Evolutionary conservation across 1,140 invertebrate genomes (phyloP).

Genomic region (Bombus confusus): DNA sequence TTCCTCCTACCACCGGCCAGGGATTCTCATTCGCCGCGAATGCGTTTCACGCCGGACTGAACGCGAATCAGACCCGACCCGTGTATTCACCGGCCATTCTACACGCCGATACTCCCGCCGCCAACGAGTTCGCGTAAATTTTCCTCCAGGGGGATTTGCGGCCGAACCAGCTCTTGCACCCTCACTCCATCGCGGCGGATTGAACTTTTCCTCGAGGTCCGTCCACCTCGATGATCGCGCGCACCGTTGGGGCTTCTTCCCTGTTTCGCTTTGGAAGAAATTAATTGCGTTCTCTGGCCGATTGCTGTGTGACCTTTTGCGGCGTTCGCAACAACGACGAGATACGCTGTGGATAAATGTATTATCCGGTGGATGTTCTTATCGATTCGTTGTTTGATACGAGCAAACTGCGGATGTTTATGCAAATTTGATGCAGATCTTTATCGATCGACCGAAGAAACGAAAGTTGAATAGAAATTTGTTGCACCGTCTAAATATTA

Average conservation of each 20-base stretch:
- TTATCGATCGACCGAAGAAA: no score
- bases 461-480: no score
- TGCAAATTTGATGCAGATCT: no score
- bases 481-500: no score
- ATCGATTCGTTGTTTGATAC: no score
- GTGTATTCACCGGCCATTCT: conserved; percentile 19
- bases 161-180: background rate
- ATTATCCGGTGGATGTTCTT: no score
- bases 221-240: no score
- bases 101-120: background rate
- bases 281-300: background rate
- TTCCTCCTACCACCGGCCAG: conserved; percentile 70
- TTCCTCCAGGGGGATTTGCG: conserved; percentile 21
- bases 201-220: conserved; percentile 25
- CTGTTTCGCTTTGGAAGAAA: background rate
- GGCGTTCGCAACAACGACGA: no score
- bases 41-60: conserved; percentile 59
- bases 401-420: no score
- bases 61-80: conserved; percentile 40
- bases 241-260: background rate
- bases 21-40: conserved; percentile 71
- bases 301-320: background rate
- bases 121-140: conserved; percentile 34
- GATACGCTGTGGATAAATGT: background rate
- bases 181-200: background rate